A percentile compares a stretch with the other conserved stretches of the same genome.
Evolutionary conservation across 92 coral and sea anemone genomes (phyloP).

Genomic region (Umimayanthus chanpuru): DNA sequence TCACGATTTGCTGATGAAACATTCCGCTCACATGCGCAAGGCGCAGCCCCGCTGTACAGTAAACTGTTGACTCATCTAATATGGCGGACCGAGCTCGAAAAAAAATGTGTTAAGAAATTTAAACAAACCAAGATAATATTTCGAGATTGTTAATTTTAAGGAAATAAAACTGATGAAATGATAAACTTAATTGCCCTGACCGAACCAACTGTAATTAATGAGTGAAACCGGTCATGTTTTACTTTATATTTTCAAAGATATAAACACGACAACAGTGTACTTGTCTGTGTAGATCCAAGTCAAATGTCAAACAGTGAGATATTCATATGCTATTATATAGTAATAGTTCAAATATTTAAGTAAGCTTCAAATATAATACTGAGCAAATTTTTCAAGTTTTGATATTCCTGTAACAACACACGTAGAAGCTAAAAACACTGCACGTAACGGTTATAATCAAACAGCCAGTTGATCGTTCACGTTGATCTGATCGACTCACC

Average conservation of each 20-base stretch:
- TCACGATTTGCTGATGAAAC: conserved; percentile 30
- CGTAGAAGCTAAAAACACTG: not conserved
- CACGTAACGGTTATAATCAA: not conserved
- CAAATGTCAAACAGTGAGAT: too few relatives aligned
- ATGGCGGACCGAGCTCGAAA: conserved; percentile 23
- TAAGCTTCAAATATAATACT: too few relatives aligned
- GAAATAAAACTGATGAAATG: not conserved
- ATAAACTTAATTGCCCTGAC: not conserved
- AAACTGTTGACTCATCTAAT: conserved; percentile 11
- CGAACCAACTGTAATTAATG: too few relatives aligned
- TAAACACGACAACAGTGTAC: too few relatives aligned
- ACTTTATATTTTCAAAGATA: too few relatives aligned
- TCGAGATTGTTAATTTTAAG: not conserved
- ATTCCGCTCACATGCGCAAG: conserved; percentile 24
- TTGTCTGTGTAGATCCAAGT: too few relatives aligned
- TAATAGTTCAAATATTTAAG: too few relatives aligned
- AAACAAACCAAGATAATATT: too few relatives aligned
- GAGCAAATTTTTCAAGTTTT: not conserved
- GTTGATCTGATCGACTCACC: conserved; percentile 15
- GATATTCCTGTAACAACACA: not conserved
- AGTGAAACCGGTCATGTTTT: not conserved
- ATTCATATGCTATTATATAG: too few relatives aligned
- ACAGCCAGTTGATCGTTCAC: not conserved
- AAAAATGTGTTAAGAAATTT: too few relatives aligned
- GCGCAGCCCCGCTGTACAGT: conserved; percentile 35